Base-by-base conservation (phyloP, 1,140 invertebrate genomes). In the Halictus rubicundus region DNA sequence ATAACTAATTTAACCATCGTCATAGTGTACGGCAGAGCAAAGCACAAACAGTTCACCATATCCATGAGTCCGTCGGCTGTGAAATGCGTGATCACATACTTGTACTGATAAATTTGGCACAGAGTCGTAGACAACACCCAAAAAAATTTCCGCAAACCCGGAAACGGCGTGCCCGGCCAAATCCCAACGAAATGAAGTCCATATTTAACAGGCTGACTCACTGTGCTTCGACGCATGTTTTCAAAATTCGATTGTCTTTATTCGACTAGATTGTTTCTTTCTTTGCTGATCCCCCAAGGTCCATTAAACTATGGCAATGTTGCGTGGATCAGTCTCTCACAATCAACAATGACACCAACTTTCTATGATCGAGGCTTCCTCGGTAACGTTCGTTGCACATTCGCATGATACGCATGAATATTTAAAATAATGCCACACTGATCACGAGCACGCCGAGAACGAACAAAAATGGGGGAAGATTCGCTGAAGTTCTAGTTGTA, bases 71-170 rank as follows among this genome's bases (percentile, higher is more conserved):
- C 54, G 0, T 52, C 65, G 2, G 60, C 23, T 1, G 12, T 5
- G 2, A 66, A 81, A 14, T 81, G 64, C n/a, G 59, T 21, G 12
- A 85, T 12, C 5, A 85, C 14, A 10, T 81, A 84, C 3, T 23
- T 52, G 52, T 84, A 85, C 14, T 81, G 68, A 78, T 52, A 85
- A 9, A 5, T 59, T 8, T 85, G 73, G 23, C 81, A 46, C 3
- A 63, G 3, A 21, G 2, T 1, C 37, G 81, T 57, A 25, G 19
- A n/a, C 16, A 12, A 19, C 32, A 74, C 14, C 54, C 69, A 78
- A n/a, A 12, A 49, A 4, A 85, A 4, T 59, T 49, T 72, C 14
- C 60, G 61, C 3, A 78, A 19, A 23, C 61, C 37, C 16, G 78
- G 78, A 4, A 49, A 77, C 5, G 73, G 63, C 9, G 64, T 73